Evolutionary conservation across 1,140 invertebrate species (phyloP).

Genomic region (Coenobita brevimanus): DNA sequence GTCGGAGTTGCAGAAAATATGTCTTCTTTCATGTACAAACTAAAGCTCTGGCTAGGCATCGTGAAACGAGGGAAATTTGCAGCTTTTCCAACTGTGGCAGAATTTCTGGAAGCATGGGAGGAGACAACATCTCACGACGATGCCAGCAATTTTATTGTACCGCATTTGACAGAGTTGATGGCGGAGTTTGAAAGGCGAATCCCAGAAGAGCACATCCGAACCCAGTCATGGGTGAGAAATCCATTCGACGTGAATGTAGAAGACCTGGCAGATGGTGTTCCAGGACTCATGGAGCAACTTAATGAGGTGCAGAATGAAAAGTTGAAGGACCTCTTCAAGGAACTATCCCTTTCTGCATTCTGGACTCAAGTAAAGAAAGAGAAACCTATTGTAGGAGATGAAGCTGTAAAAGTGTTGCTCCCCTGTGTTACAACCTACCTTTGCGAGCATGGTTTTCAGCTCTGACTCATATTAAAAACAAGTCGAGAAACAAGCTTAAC

Average conservation of each 20-base stretch:
- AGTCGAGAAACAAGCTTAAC: too few relatives aligned
- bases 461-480: too few relatives aligned
- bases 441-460: too few relatives aligned
- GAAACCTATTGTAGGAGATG: too few relatives aligned
- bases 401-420: too few relatives aligned
- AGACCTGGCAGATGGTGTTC: slow-evolving; percentile 25
- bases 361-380: slow-evolving; percentile 31
- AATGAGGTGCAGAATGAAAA: slow-evolving; percentile 43
- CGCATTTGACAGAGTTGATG: slow-evolving; percentile 29
- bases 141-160: slow-evolving; percentile 25
- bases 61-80: slow-evolving; percentile 35
- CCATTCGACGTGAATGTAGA: slow-evolving; percentile 30
- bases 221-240: slow-evolving; percentile 49
- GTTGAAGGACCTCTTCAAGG: slow-evolving; percentile 37
- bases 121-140: too few relatives aligned
- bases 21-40: slow-evolving; percentile 34
- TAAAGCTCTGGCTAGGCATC: slow-evolving; percentile 27
- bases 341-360: slow-evolving; percentile 42
- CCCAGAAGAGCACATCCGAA: too few relatives aligned
- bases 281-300: slow-evolving; percentile 37
- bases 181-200: too few relatives aligned
- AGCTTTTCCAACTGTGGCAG: too few relatives aligned
- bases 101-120: too few relatives aligned
- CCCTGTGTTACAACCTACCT: too few relatives aligned
- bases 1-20: slow-evolving; percentile 39